Conservation (phyloP, 2,888 invertebrate species). For the Cephus spinipes region DNA sequence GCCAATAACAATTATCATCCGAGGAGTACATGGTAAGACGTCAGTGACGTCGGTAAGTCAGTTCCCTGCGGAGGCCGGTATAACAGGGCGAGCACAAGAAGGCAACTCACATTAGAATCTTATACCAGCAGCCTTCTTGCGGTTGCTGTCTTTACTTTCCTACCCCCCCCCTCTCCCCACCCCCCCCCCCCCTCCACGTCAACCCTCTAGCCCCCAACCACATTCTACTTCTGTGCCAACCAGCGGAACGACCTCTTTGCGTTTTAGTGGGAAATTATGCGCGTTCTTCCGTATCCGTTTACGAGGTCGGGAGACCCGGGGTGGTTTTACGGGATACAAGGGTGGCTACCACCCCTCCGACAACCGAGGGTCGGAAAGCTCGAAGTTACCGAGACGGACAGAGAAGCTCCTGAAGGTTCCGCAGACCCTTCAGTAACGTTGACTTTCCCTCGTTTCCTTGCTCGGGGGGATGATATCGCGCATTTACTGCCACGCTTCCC, state of each 20-base stretch:
- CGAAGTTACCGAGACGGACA: constrained; percentile 16
- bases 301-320: constrained; percentile 44
- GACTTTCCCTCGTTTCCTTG: no score
- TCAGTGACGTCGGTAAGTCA: no score
- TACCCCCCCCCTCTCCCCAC: constrained; percentile 1
- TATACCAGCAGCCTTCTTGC: no score
- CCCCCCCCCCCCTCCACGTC: no score
- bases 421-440: constrained; percentile 1
- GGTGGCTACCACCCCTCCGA: no score
- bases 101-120: no score
- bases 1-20: no score
- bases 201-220: neutral
- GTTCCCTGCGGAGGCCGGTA: no score
- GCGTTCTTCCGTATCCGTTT: constrained; percentile 58
- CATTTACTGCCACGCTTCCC: constrained; percentile 21
- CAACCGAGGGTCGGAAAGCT: no score
- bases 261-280: constrained; percentile 61
- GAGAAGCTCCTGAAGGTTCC: constrained; percentile 17
- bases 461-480: constrained; percentile 26
- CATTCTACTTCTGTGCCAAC: constrained; percentile 4
- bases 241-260: constrained; percentile 54
- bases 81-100: no score
- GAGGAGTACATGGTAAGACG: no score
- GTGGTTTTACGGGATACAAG: no score
- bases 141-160: neutral